Base-by-base conservation (phyloP, 2,888 invertebrate genomes). In the Ceratothoa steindachneri region DNA sequence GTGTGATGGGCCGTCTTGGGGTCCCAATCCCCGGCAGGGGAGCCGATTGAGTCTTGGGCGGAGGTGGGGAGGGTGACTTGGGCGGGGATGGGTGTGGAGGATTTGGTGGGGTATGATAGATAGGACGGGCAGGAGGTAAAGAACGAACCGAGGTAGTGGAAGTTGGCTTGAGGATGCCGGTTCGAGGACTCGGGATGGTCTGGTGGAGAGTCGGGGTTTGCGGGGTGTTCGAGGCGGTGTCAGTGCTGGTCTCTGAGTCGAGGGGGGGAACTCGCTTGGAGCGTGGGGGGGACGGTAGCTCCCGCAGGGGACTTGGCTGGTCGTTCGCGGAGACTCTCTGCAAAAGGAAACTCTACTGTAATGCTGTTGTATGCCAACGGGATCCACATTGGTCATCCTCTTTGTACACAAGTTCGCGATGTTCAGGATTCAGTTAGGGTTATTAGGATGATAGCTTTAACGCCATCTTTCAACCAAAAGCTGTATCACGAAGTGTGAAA, bases 241-340 rank as follows among this genome's bases (percentile, higher is more conserved):
- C 31, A 9, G 29, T 4, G 1, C 19, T 19, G 27, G 67, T 19
- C 0, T 85, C 85, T 0, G 86, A 86, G 86, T 86, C 1, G 51
- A 71, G 71, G 41, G 73, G 72, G 19, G 75, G 80, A 52, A 77
- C 30, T 24, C 24, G 31, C 3, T 22, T 72, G 31, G 31, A 66
- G 15, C 80, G 67, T 27, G 86, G 86, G 0, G 87, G 87, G 0
- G 87, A 86, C 0, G 87, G 85, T 85, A 84, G 0, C 82, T 85
- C 7, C 85, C 86, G 3, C 85, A 86, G 0, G 1, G 87, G 88
- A 83, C 86, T 86, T 55, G 87, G 88, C 5, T 88, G 88, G 82
- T 89, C 89, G 82, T 90, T 89, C 80, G 87, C 87, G 0, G 12
- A 24, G 27, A 60, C 60, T 60, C 60, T 60, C 60, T 60, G 60